Evolutionary conservation across 2,113 vertebrate genomes (phyloP).

Genomic region (Xyliphius kryptos): DNA sequence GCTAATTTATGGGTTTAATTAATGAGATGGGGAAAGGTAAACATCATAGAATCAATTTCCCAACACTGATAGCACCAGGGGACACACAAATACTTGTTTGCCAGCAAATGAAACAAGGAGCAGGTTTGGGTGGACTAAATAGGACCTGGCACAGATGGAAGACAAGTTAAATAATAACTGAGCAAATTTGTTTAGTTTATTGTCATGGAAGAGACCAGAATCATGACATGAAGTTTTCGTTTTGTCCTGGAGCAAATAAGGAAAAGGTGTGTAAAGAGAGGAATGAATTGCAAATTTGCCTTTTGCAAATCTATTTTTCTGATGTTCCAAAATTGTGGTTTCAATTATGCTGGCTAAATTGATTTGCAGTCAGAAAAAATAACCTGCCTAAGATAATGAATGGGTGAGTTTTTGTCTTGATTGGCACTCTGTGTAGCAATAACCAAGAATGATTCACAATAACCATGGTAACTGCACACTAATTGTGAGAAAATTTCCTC

Average conservation of each 20-base stretch:
- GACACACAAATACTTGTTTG: slow-evolving; percentile 18
- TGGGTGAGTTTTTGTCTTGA: slow-evolving; percentile 55
- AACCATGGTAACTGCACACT: slow-evolving; percentile 61
- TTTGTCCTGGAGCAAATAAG: too few relatives aligned
- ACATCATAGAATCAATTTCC: slow-evolving; percentile 64
- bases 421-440: slow-evolving; percentile 64
- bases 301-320: slow-evolving; percentile 10
- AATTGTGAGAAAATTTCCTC: slow-evolving; percentile 59
- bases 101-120: neutral
- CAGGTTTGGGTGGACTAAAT: too few relatives aligned
- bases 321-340: slow-evolving; percentile 44
- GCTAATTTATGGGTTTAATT: slow-evolving; percentile 71
- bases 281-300: too few relatives aligned
- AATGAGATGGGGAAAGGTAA: slow-evolving; percentile 64
- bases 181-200: too few relatives aligned
- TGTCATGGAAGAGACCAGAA: too few relatives aligned
- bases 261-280: too few relatives aligned
- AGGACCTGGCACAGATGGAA: too few relatives aligned
- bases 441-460: slow-evolving; percentile 66
- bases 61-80: slow-evolving; percentile 38
- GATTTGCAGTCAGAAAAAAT: slow-evolving; percentile 48
- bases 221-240: too few relatives aligned
- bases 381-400: slow-evolving; percentile 62
- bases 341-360: slow-evolving; percentile 52
- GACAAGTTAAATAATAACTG: too few relatives aligned